These are phyloP conservation scores for Chloebia gouldiae DNA, from an alignment of 2,113 vertebrate species.

Conservation along the genomic window DNA sequence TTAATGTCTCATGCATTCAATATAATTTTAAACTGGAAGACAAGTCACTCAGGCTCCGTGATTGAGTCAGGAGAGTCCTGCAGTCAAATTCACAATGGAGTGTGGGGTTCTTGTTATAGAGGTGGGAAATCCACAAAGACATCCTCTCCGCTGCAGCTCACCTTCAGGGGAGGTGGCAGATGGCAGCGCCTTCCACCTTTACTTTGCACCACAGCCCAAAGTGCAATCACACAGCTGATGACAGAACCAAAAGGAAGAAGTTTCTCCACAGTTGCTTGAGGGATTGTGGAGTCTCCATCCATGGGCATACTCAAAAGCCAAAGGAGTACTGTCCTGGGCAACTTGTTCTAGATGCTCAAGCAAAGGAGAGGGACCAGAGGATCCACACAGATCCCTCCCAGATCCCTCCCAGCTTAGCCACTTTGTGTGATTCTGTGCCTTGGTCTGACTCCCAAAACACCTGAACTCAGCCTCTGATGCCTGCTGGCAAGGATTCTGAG, in stretches of 20 bases:
- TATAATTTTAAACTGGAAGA: neutral
- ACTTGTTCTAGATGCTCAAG: neutral
- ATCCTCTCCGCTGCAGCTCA: neutral
- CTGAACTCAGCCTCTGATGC: neutral
- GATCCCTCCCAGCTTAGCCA: neutral
- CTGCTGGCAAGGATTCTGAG: neutral
- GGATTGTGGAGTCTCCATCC: neutral
- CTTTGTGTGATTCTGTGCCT: neutral
- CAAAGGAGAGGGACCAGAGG: neutral
- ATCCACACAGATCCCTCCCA: neutral
- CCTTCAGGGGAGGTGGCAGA: neutral
- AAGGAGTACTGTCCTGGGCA: neutral
- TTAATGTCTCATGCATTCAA: neutral
- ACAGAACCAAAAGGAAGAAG: neutral
- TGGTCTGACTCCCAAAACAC: neutral
- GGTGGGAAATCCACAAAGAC: neutral
- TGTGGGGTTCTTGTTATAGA: neutral
- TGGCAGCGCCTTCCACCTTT: neutral
- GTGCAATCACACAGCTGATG: neutral
- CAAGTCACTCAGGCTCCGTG: accelerated
- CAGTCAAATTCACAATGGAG: neutral
- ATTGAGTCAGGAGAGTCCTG: neutral
- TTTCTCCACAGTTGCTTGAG: neutral
- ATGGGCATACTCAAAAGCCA: neutral
- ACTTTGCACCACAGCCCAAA: neutral